Percentiles rank a stretch among this genome's conserved stretches.
Conservation (phyloP, 2,113 vertebrate genomes). For the Ameiurus melas region DNA sequence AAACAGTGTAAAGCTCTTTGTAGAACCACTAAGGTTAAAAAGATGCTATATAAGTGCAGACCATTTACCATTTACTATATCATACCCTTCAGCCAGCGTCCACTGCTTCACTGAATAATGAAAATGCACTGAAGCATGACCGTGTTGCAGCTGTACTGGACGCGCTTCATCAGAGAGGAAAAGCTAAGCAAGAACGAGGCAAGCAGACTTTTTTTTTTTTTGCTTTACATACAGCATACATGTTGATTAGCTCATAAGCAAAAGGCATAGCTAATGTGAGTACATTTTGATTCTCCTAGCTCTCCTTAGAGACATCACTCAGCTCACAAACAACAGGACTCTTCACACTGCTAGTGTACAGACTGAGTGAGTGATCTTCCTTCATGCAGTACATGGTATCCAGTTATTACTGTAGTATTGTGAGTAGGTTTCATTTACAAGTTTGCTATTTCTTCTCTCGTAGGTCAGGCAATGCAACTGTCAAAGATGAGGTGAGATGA, state of each 20-base stretch:
- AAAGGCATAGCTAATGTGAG: not conserved
- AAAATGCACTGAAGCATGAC: slow-evolving; percentile 33
- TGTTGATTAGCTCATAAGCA: not conserved
- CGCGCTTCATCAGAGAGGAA: slow-evolving; percentile 14
- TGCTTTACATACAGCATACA: not conserved
- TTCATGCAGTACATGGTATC: not conserved
- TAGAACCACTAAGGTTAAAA: no score
- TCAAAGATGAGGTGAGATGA: slow-evolving; percentile 71
- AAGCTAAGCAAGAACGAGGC: slow-evolving; percentile 45
- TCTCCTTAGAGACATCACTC: slow-evolving; percentile 39
- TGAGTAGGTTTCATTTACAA: not conserved
- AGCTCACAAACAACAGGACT: slow-evolving; percentile 43
- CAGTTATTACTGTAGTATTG: not conserved
- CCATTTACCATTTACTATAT: not conserved
- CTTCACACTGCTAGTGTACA: slow-evolving; percentile 59
- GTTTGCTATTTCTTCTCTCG: slow-evolving; percentile 8
- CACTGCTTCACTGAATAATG: slow-evolving; percentile 21
- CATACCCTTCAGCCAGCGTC: slow-evolving; percentile 10
- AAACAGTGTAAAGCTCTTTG: no score
- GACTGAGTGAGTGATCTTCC: slow-evolving; percentile 69
- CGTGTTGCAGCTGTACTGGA: slow-evolving; percentile 1
- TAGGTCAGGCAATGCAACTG: slow-evolving; percentile 67
- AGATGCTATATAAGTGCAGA: no score
- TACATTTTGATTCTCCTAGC: slow-evolving; percentile 27
- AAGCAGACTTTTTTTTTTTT: not conserved